A percentile compares a stretch with the other conserved stretches of the same genome.
Conservation (phyloP, 2,113 vertebrate genomes). For the Rhinolophus ferrumequinum region DNA sequence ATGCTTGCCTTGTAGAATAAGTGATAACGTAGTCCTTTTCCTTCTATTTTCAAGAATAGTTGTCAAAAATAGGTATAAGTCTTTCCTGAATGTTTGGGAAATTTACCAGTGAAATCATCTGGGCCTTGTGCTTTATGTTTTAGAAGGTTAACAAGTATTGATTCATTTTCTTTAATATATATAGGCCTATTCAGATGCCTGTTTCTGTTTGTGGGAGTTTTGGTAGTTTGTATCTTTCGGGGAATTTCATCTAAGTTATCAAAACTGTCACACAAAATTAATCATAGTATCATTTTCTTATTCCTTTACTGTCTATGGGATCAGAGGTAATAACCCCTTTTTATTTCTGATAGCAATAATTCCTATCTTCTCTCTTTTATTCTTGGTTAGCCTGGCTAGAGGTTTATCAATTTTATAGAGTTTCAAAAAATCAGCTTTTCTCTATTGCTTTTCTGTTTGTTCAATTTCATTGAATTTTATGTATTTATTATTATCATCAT, state of each 20-base stretch:
- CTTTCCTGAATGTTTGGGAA: not conserved
- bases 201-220: not conserved
- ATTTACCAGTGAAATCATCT: not conserved
- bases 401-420: not conserved
- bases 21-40: not conserved
- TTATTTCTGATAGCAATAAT: not conserved
- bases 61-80: not conserved
- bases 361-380: not conserved
- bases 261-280: not conserved
- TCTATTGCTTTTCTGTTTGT: not conserved
- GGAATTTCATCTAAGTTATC: not conserved
- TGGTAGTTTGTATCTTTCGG: not conserved
- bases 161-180: not conserved
- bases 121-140: not conserved
- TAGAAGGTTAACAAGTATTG: not conserved
- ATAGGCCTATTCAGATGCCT: not conserved
- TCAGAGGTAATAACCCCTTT: not conserved
- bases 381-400: not conserved
- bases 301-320: too few species aligned
- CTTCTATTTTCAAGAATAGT: not conserved
- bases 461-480: not conserved
- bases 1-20: not conserved
- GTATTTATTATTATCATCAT: too few species aligned
- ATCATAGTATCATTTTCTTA: not conserved
- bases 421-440: not conserved